These are phyloP conservation scores for Brachionus asplanchnoidis DNA, from an alignment of 1,140 invertebrate genomes.

Conservation along the genomic window DNA sequence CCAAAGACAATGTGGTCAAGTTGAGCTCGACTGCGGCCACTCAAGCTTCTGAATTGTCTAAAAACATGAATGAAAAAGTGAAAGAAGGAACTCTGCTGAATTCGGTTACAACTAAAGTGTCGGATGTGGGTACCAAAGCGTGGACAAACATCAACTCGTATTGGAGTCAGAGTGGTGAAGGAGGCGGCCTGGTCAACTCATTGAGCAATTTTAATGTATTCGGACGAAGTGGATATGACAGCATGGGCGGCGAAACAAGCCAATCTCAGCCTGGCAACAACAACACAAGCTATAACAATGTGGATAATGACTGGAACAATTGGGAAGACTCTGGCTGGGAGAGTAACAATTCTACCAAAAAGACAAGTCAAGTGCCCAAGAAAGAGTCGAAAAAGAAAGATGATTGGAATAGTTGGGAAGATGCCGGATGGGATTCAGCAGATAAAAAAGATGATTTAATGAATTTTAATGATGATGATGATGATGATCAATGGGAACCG, in stretches of 20 bases:
- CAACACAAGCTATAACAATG: background rate
- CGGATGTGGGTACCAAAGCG: slow-evolving; percentile 21
- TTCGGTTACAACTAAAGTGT: background rate
- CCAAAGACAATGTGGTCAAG: slow-evolving; percentile 41
- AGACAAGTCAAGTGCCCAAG: background rate
- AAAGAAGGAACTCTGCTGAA: slow-evolving; percentile 25
- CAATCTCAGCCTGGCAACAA: background rate
- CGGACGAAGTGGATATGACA: background rate
- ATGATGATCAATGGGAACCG: slow-evolving; percentile 35
- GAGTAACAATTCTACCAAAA: background rate
- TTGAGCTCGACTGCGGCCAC: slow-evolving; percentile 8
- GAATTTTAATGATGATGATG: slow-evolving; percentile 36
- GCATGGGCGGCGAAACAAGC: slow-evolving; percentile 11
- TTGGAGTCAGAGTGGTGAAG: slow-evolving; percentile 1
- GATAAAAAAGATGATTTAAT: slow-evolving; percentile 26
- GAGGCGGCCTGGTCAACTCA: background rate
- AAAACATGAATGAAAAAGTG: slow-evolving; percentile 31
- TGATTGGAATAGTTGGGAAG: slow-evolving; percentile 26
- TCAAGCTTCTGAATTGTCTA: slow-evolving; percentile 26
- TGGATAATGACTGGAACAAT: background rate
- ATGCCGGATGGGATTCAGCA: slow-evolving; percentile 1
- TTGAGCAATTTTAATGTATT: slow-evolving; percentile 33
- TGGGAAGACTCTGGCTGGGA: slow-evolving; percentile 12
- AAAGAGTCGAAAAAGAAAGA: slow-evolving; percentile 5
- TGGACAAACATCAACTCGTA: slow-evolving; percentile 25